These are phyloP conservation scores for Melanostoma scalare DNA, from an alignment of 2,888 invertebrate genomes.

Conservation along the genomic window DNA sequence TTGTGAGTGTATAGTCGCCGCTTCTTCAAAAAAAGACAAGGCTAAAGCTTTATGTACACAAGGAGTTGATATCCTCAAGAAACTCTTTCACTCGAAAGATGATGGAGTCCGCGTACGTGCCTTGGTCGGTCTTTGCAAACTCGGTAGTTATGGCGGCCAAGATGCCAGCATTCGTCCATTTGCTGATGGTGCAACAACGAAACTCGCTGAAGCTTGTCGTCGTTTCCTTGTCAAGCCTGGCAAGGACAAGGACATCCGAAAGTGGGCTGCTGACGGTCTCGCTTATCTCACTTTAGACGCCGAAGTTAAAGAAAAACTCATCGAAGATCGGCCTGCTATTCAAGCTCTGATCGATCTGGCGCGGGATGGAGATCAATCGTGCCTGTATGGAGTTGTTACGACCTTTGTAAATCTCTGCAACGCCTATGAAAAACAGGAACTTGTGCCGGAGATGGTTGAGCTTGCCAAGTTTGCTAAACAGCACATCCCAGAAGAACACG, in stretches of 20 bases:
- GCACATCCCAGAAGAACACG: constrained; percentile 98
- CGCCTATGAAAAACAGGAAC: constrained; percentile 98
- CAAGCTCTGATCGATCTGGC: constrained; percentile 94
- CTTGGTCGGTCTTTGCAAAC: constrained; percentile 96
- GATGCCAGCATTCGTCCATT: constrained; percentile 97
- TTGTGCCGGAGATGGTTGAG: constrained; percentile 98
- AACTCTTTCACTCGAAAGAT: constrained; percentile 93
- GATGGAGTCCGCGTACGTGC: constrained; percentile 95
- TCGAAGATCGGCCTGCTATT: constrained; percentile 92
- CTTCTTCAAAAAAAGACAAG: constrained; percentile 98
- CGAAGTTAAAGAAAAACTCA: constrained; percentile 98
- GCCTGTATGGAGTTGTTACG: constrained; percentile 94
- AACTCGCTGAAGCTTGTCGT: constrained; percentile 96
- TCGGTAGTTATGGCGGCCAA: constrained; percentile 96
- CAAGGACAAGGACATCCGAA: constrained; percentile 93
- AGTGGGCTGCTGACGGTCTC: constrained; percentile 98
- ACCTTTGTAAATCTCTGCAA: constrained; percentile 98
- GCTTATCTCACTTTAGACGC: constrained; percentile 98
- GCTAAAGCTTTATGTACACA: constrained; percentile 93
- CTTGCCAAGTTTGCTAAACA: constrained; percentile 99
- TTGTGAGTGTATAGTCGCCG: constrained; percentile 97
- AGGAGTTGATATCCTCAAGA: constrained; percentile 96
- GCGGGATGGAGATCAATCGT: constrained; percentile 92
- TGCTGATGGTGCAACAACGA: constrained; percentile 96
- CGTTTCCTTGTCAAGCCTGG: constrained; percentile 93